Evolutionary conservation across 2,797 vertebrate genomes (phyloP), one percentile per base, ranked within the genome.

Genomic region (Acanthurus tractus): DNA sequence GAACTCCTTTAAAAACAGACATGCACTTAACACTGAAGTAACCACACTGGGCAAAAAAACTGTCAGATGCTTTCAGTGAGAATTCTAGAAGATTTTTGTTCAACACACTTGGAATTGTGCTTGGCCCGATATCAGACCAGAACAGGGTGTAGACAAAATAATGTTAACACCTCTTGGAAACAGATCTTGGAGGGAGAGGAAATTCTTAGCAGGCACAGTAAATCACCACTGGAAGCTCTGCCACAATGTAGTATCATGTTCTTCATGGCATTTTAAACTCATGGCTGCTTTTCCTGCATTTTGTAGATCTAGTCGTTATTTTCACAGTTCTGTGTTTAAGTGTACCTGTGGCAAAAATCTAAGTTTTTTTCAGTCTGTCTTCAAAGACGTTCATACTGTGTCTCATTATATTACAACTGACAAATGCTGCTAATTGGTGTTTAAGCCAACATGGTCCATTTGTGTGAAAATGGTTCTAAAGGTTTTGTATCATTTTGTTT

Each of bases 131-230:
- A 23, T 67, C 17, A 9, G 38, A 53, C 20, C 13, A 12, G 59
- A 46, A 36, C 40, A 58, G 22, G 6, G 11, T 61, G 8, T 2
- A 70, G 58, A 76, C 17, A 34, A 34, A 34, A 58, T 25, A 29
- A 13, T 29, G 44, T 46, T 3, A 48, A 58, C 55, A 40, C 66
- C 18, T 40, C 23, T 25, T 71, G 20, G 58, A 73, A 70, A 6
- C 1, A 1, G 59, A 25, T 2, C 17, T 58, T 42, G 15, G 22
- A 20, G 25, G 49, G 52, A 70, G 38, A 45, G 2, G 46, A 18
- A 10, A 34, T 34, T 34, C 29, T 7, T 34, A 34, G 29, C 29
- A 34, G 29, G 29, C 29, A 34, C 29, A 34, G 29, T 34, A 34
- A 34, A 34, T 34, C 29, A 34, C 29, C 29, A 34, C 29, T 34